phyloP scores from a whole-genome alignment of 1,140 invertebrate genomes.

The Drosophila azteca region DNA sequence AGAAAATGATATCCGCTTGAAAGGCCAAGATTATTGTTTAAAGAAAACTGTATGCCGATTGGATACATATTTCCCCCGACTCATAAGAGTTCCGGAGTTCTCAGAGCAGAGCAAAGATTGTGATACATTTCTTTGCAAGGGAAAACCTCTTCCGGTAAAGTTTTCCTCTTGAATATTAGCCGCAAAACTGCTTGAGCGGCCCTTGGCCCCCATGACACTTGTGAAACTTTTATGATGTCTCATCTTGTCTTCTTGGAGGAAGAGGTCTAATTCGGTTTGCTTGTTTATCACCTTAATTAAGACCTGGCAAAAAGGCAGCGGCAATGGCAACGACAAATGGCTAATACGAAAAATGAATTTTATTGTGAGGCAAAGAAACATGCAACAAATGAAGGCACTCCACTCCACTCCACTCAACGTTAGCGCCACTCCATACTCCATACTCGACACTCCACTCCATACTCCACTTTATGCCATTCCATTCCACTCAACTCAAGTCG shows the following conservation, averaged over 20 bases:
- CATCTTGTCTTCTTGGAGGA: constrained; percentile 15
- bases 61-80: too few relatives aligned
- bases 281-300: constrained; percentile 63
- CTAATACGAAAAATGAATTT: constrained; percentile 58
- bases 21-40: too few relatives aligned
- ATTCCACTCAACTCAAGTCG: constrained; percentile 7
- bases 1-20: too few relatives aligned
- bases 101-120: too few relatives aligned
- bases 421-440: constrained; percentile 12
- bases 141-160: too few relatives aligned
- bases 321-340: constrained; percentile 11
- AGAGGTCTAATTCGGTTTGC: constrained; percentile 49
- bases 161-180: background rate
- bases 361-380: constrained; percentile 10
- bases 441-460: background rate
- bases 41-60: too few relatives aligned
- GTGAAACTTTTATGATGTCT: constrained; percentile 22
- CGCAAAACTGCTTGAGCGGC: background rate
- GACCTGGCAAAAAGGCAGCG: constrained; percentile 21
- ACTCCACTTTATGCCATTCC: constrained; percentile 12
- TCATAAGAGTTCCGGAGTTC: too few relatives aligned
- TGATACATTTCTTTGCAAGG: too few relatives aligned
- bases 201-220: constrained; percentile 1
- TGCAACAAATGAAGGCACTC: constrained; percentile 33
- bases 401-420: constrained; percentile 22